Base-by-base conservation (phyloP, 2,797 vertebrate genomes). In the Naso thynnoides region DNA sequence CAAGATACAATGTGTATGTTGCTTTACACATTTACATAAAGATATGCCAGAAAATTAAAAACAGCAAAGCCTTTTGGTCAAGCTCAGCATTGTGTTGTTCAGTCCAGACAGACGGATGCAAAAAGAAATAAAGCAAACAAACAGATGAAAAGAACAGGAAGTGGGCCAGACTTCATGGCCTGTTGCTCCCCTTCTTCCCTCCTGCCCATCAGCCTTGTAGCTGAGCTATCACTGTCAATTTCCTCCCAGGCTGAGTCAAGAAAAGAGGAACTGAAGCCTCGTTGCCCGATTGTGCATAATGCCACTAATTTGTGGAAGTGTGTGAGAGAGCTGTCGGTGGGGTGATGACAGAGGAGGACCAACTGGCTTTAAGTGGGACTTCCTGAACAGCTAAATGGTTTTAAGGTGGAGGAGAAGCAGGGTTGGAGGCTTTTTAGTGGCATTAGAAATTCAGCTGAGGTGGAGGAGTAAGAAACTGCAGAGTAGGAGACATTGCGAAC, bases 341-440 rank as follows among this genome's bases (percentile, higher is more conserved):
- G 82, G 89, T 68, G 90, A 82, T 80, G 91, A 92, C 86, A 78
- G 90, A 91, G 82, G 36, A 1, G 67, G 60, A 69, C 80, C 89
- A 85, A 86, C 85, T 85, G 88, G 81, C 48, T 50, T 73, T 61
- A 73, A 47, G 49, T 36, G 63, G 70, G 72, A 89, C 83, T 88
- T 82, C 83, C 78, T 70, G 70, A 36, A 58, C 77, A 27, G 61
- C 41, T 33, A 45, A 68, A 76, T 63, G 68, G 49, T 47, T 78
- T 83, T 47, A 67, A 81, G 45, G 70, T 61, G 70, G 78, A 73
- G 39, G 68, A 47, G 38, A 55, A 57, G 4, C 39, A 57, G 52
- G 49, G 56, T 48, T 36, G 21, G 16, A 2, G 39, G 19, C 2
- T 16, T 29, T 41, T 65, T 52, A 33, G 9, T 33, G 31, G 6